A percentile compares a stretch with the other conserved stretches of the same genome.
Conservation (phyloP, 2,797 vertebrate species). For the Lutjanus campechanus region DNA sequence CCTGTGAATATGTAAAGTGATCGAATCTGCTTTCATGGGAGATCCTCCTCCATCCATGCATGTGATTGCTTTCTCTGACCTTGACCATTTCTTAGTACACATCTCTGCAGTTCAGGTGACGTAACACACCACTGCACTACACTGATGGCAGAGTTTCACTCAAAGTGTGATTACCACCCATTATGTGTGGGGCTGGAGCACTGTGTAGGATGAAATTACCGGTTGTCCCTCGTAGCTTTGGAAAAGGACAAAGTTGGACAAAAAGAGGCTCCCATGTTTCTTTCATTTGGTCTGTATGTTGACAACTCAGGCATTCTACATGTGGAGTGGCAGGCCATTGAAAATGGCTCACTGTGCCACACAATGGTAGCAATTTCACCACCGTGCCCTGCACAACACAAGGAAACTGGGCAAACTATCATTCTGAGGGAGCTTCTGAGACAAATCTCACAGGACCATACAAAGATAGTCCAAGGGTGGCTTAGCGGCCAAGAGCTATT, state of each 20-base stretch:
- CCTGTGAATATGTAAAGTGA: slow-evolving; percentile 78
- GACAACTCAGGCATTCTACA: slow-evolving; percentile 48
- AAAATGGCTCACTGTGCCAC: slow-evolving; percentile 61
- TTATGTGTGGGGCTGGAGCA: slow-evolving; percentile 55
- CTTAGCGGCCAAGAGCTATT: slow-evolving; percentile 84
- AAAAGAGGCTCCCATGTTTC: slow-evolving; percentile 46
- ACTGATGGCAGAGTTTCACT: slow-evolving; percentile 74
- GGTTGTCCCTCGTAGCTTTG: slow-evolving; percentile 47
- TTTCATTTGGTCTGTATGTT: slow-evolving; percentile 60
- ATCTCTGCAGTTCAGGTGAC: slow-evolving; percentile 75
- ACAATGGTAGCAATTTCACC: slow-evolving; percentile 74
- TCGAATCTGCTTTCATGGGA: slow-evolving; percentile 80
- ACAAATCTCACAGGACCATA: slow-evolving; percentile 82
- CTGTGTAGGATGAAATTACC: slow-evolving; percentile 51
- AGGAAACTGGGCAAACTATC: slow-evolving; percentile 78
- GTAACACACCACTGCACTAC: slow-evolving; percentile 63
- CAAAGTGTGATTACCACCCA: slow-evolving; percentile 68
- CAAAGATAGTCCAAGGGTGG: slow-evolving; percentile 85
- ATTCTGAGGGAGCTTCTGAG: slow-evolving; percentile 80
- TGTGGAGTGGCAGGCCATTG: slow-evolving; percentile 40
- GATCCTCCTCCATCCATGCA: slow-evolving; percentile 80
- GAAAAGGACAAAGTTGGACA: slow-evolving; percentile 53
- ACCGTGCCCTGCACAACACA: slow-evolving; percentile 66
- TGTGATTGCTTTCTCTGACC: slow-evolving; percentile 85
- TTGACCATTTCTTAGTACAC: slow-evolving; percentile 78